Evolutionary conservation across 23 tunicate genomes (phyloP), one percentile per base, ranked within the genome.

Genomic region (Oikopleura dioica): DNA sequence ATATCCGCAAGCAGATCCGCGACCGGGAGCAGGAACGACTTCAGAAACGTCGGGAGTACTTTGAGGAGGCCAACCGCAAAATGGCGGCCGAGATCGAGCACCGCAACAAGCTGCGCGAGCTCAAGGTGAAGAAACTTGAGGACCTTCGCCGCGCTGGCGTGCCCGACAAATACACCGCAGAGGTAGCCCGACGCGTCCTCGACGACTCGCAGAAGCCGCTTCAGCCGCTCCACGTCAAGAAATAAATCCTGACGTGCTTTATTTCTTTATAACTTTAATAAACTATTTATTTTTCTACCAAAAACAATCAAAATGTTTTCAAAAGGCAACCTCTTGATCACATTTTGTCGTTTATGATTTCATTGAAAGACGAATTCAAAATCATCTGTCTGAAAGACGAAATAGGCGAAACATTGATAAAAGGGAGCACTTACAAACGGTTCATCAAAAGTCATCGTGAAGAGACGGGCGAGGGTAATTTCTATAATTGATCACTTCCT

Each of bases 101-200:
- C 16, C 55, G 55, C 16, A 44, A 44, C 16, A 9, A 44, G 55
- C 55, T 44, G 16, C 9, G 55, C 9, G 16, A 9, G 9, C 16
- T 44, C 55, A 44, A 44, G 55, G 55, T 44, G 9, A 44, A 85
- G 82, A 91, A 91, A 78, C 67, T 91, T 35, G 84, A 82, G n/a
- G 76, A 76, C 32, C 44, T 91, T 37, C 81, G 87, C 50, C 80
- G 82, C 33, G 97, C 97, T 36, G 97, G 97, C 1, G 87, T 91
- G 0, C 97, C 97, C n/a, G 92, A 59, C 1, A 91, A 91, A 76
- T 91, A 91, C 69, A 82, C 92, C 38, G 87, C 92, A 23, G 97
- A 85, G 78, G 87, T 91, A 1, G 92, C 82, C 55, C 81, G 95
- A 12, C 68, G 85, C 35, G 83, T 88, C 68, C 59, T 69, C 1